Conservation (phyloP, 2,113 vertebrate species). For the Dunckerocampus dactyliophorus region DNA sequence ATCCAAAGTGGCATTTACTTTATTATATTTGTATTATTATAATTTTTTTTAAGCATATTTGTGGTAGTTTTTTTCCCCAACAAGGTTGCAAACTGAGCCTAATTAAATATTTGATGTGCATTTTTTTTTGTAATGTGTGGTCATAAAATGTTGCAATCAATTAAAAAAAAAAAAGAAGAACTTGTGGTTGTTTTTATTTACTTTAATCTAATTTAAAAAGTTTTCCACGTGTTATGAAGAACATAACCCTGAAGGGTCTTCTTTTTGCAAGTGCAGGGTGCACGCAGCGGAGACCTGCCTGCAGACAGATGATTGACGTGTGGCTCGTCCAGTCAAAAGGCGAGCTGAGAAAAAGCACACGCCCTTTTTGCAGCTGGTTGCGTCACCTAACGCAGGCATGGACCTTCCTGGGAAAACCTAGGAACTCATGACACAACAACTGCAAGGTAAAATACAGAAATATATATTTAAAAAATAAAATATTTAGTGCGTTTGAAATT, state of each 20-base stretch:
- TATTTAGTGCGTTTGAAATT: background rate
- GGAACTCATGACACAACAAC: conserved; percentile 18
- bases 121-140: conserved; percentile 82
- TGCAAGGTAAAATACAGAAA: conserved; percentile 14
- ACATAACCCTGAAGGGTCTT: background rate
- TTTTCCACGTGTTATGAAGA: background rate
- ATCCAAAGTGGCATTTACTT: conserved; percentile 95
- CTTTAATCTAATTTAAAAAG: background rate
- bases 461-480: background rate
- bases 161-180: conserved; percentile 70
- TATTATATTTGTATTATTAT: conserved; percentile 84
- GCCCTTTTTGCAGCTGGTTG: conserved; percentile 52
- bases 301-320: conserved; percentile 54
- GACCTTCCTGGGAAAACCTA: conserved; percentile 22
- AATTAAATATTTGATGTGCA: conserved; percentile 78
- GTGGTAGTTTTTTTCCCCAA: conserved; percentile 78
- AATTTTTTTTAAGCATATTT: conserved; percentile 71
- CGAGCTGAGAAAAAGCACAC: conserved; percentile 51
- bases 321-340: conserved; percentile 49
- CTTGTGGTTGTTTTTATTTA: conserved; percentile 36
- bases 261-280: no score
- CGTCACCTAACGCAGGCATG: conserved; percentile 22
- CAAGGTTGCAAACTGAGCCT: conserved; percentile 99
- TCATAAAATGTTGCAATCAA: conserved; percentile 77
- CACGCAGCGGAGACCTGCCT: conserved; percentile 1